Percentiles rank a stretch among this genome's conserved stretches.
Evolutionary conservation across 2,888 invertebrate species (phyloP).

Genomic region (Hirtodrosophila duncani): DNA sequence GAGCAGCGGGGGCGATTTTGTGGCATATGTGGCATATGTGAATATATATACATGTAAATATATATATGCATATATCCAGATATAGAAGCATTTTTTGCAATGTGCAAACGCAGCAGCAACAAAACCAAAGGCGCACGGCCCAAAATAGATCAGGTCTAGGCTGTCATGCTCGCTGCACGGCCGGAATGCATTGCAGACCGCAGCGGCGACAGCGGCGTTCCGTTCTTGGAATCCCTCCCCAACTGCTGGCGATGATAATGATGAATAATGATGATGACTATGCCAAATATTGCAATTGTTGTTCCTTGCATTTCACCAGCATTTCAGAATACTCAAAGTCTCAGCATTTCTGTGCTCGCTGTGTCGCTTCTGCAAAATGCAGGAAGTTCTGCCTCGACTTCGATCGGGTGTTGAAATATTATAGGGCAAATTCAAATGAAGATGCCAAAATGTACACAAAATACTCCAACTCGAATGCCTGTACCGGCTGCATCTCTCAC

Average conservation of each 20-base stretch:
- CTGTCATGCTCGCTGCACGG: slow-evolving; percentile 70
- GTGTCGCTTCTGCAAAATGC: slow-evolving; percentile 40
- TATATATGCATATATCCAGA: slow-evolving; percentile 10
- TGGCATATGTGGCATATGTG: neutral
- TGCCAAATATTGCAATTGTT: slow-evolving; percentile 44
- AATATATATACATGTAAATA: neutral
- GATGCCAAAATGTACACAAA: slow-evolving; percentile 2
- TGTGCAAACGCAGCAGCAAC: slow-evolving; percentile 2
- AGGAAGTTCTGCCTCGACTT: slow-evolving; percentile 55
- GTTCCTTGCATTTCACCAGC: slow-evolving; percentile 37
- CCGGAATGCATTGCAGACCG: too few relatives aligned
- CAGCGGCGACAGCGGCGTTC: slow-evolving; percentile 41
- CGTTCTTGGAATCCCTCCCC: slow-evolving; percentile 32
- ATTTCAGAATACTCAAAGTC: slow-evolving; percentile 2
- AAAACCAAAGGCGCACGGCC: slow-evolving; percentile 8
- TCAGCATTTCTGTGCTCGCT: slow-evolving; percentile 15
- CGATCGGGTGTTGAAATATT: slow-evolving; percentile 65
- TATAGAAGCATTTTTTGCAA: slow-evolving; percentile 32
- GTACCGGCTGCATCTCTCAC: neutral
- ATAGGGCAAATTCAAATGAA: slow-evolving; percentile 37
- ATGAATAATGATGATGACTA: slow-evolving; percentile 16
- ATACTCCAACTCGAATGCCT: neutral
- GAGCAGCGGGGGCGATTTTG: slow-evolving; percentile 14
- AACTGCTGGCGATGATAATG: neutral
- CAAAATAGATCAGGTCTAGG: slow-evolving; percentile 74